These are phyloP conservation scores for Akabosia matsudoensis DNA, from an alignment of 1,140 invertebrate genomes.

Conservation along the genomic window DNA sequence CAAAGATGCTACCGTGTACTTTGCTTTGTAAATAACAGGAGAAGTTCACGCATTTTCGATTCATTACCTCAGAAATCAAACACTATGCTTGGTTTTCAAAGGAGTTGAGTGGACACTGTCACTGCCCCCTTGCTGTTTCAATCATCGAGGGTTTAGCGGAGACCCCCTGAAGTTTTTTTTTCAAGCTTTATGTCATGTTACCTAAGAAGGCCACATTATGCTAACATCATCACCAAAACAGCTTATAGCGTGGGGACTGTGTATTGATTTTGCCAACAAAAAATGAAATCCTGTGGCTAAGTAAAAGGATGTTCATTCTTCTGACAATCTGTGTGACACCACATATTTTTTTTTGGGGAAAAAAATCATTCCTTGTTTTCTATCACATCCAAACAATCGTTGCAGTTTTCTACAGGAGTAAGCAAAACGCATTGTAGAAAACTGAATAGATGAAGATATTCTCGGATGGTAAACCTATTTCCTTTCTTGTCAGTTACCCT, in stretches of 20 bases:
- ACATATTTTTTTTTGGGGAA: neutral
- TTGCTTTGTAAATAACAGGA: too few species aligned
- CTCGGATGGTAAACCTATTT: too few species aligned
- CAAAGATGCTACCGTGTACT: too few species aligned
- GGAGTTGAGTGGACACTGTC: conserved; percentile 7
- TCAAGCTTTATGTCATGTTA: conserved; percentile 6
- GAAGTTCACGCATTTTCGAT: neutral
- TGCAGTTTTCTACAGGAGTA: too few species aligned
- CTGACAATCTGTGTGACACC: conserved; percentile 14
- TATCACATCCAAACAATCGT: neutral
- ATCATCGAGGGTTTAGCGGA: neutral
- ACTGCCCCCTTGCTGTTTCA: conserved; percentile 3
- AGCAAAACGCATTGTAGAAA: too few species aligned
- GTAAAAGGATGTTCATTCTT: neutral
- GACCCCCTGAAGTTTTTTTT: conserved; percentile 11
- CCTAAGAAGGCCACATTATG: neutral
- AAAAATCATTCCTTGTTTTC: neutral
- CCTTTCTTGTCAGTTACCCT: too few species aligned
- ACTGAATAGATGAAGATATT: too few species aligned
- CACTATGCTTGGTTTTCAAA: conserved; percentile 3
- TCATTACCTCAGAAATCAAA: neutral
- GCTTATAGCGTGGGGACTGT: neutral
- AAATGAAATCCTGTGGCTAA: conserved; percentile 6
- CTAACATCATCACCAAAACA: neutral
- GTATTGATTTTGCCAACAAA: conserved; percentile 12